Evolutionary conservation across 2,797 vertebrate genomes (phyloP), one percentile per base, ranked within the genome.

Genomic region (Diglossa cyanea): DNA sequence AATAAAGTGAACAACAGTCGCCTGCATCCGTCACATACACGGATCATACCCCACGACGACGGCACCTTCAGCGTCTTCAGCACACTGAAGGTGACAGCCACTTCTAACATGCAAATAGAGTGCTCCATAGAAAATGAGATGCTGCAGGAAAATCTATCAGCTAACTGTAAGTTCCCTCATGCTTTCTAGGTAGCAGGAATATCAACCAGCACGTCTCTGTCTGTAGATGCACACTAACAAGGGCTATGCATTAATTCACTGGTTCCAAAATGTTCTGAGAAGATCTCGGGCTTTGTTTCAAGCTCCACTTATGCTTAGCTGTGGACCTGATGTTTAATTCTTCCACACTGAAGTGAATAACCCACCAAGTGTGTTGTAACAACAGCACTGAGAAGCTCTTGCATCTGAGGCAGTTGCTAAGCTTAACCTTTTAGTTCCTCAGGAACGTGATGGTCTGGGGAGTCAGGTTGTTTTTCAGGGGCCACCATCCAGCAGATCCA

Each of bases 121-220:
- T 98, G 98, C 93, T 97, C 88, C 74, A 70, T 98, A 60, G 98
- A 98, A 94, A 98, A 98, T 3, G 84, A 86, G 83, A 76, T 93
- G 17, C 95, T 98, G 42, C 86, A n/a, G 68, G 96, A 98, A 90
- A 98, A 97, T 54, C 93, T 96, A 0, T 98, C 97, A 3, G 91
- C 89, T 61, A 88, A 89, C 72, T 92, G 95, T 97, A 95, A 97
- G 97, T 97, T 60, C n/a, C 31, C 65, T 74, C 17, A 6, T 5
- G 4, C 35, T 71, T 93, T 76, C 31, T 37, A 54, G 16, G 11
- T 31, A 66, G 42, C 45, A 50, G 51, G 14, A 39, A 12, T 8
- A 26, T n/a, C 53, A 75, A 4, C 6, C 24, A 50, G 33, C 1
- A 0, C 33, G 17, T 33, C 21, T 74, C 42, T 40, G 7, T 65